Evolutionary conservation across 2,888 invertebrate genomes (phyloP).

Genomic region (Phoronis australis): DNA sequence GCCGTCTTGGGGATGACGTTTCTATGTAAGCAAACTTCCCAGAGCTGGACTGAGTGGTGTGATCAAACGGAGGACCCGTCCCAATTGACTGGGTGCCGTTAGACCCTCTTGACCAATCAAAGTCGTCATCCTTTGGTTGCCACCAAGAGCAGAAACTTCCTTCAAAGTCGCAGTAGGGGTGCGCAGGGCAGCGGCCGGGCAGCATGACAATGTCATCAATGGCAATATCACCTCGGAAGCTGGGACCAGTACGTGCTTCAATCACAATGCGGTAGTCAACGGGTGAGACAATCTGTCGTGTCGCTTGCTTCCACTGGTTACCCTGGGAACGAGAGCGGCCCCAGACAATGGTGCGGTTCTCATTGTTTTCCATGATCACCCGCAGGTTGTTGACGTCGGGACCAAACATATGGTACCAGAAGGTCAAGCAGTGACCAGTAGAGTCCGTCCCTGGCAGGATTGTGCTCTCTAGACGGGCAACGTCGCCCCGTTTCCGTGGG

Average conservation of each 20-base stretch:
- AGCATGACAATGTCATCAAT: slow-evolving; percentile 44
- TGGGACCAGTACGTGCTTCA: slow-evolving; percentile 26
- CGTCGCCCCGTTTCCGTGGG: slow-evolving; percentile 59
- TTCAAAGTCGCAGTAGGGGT: slow-evolving; percentile 35
- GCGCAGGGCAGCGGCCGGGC: slow-evolving; percentile 36
- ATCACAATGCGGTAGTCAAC: slow-evolving; percentile 27
- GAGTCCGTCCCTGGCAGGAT: slow-evolving; percentile 26
- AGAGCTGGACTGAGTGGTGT: slow-evolving; percentile 38
- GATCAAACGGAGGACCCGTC: slow-evolving; percentile 45
- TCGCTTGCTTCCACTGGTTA: slow-evolving; percentile 28
- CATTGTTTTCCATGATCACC: slow-evolving; percentile 19
- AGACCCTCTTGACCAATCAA: slow-evolving; percentile 32
- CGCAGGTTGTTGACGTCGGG: slow-evolving; percentile 27
- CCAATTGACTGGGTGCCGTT: slow-evolving; percentile 25
- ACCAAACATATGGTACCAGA: slow-evolving; percentile 49
- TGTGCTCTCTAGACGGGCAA: slow-evolving; percentile 51
- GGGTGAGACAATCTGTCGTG: slow-evolving; percentile 20
- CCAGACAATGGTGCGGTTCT: slow-evolving; percentile 27
- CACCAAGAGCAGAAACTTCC: slow-evolving; percentile 31
- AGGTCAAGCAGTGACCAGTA: slow-evolving; percentile 32
- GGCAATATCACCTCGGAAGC: slow-evolving; percentile 42
- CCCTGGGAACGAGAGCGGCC: slow-evolving; percentile 27
- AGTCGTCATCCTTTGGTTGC: slow-evolving; percentile 26
- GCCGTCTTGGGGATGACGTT: slow-evolving; percentile 22
- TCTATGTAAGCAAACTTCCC: slow-evolving; percentile 51